Evolutionary conservation across 2,888 invertebrate genomes (phyloP).

Genomic region (Spisula subtruncata): DNA sequence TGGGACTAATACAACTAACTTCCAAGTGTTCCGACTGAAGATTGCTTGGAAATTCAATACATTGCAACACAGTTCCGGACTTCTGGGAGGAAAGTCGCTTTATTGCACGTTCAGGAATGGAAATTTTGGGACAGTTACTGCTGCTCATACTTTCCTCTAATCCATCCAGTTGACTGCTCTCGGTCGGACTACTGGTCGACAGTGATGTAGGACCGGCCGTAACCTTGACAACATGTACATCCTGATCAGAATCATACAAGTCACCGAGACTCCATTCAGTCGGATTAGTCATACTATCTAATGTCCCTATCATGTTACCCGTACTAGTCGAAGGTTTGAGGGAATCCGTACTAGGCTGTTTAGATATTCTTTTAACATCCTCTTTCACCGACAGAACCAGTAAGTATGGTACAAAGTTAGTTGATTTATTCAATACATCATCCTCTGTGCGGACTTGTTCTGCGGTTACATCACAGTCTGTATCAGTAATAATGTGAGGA

Average conservation of each 20-base stretch:
- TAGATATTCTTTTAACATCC: constrained; percentile 62
- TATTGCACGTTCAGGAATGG: constrained; percentile 65
- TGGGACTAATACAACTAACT: constrained; percentile 91
- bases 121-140: constrained; percentile 31
- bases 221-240: constrained; percentile 84
- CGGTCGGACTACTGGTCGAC: constrained; percentile 67
- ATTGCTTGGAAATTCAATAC: constrained; percentile 82
- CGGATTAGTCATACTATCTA: constrained; percentile 68
- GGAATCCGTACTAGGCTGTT: constrained; percentile 71
- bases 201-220: constrained; percentile 77
- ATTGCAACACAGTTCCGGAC: constrained; percentile 83
- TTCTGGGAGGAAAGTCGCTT: constrained; percentile 51
- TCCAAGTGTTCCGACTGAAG: constrained; percentile 88
- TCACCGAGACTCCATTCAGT: constrained; percentile 73
- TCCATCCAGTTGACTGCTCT: constrained; percentile 58
- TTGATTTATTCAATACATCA: constrained; percentile 61
- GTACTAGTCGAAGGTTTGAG: constrained; percentile 68
- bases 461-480: constrained; percentile 67
- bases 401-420: constrained; percentile 80
- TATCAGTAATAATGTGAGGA: constrained; percentile 89
- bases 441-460: constrained; percentile 40
- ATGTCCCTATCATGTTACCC: constrained; percentile 69
- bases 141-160: constrained; percentile 50
- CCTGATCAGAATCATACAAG: constrained; percentile 80
- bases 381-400: constrained; percentile 76